These are phyloP conservation scores for Heliangelus exortis DNA, from an alignment of 2,797 vertebrate genomes.

Conservation along the genomic window DNA sequence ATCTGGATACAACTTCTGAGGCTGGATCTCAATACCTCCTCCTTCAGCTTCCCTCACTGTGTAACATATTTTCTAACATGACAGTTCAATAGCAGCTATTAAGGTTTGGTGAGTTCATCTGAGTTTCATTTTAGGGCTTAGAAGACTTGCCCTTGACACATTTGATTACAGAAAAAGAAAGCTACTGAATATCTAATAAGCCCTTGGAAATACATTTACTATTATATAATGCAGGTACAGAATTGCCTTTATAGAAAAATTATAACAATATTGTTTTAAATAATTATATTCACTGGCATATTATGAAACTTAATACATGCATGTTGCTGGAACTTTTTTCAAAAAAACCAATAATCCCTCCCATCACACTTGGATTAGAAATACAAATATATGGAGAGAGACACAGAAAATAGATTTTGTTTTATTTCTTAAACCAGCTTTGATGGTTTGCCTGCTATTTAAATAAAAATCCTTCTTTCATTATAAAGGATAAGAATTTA, in stretches of 20 bases:
- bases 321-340: background rate
- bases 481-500: background rate
- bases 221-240: constrained; percentile 55
- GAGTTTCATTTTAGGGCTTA: constrained; percentile 37
- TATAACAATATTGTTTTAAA: background rate
- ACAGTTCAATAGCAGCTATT: constrained; percentile 41
- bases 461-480: background rate
- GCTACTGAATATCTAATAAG: constrained; percentile 75
- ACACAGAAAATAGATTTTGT: background rate
- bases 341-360: background rate
- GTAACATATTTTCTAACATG: background rate
- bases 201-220: constrained; percentile 69
- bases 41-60: background rate
- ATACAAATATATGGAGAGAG: background rate
- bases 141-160: constrained; percentile 62
- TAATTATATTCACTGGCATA: background rate
- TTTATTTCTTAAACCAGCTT: background rate
- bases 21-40: background rate
- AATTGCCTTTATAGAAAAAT: constrained; percentile 43
- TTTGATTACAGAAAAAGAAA: constrained; percentile 57
- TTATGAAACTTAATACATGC: constrained; percentile 4
- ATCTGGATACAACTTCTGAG: background rate
- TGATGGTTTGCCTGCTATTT: background rate
- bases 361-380: background rate
- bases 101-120: constrained; percentile 39